A percentile compares a stretch with the other conserved stretches of the same genome.
These are phyloP conservation scores for Amyelois transitella DNA, from an alignment of 1,140 invertebrate species.

Conservation along the genomic window DNA sequence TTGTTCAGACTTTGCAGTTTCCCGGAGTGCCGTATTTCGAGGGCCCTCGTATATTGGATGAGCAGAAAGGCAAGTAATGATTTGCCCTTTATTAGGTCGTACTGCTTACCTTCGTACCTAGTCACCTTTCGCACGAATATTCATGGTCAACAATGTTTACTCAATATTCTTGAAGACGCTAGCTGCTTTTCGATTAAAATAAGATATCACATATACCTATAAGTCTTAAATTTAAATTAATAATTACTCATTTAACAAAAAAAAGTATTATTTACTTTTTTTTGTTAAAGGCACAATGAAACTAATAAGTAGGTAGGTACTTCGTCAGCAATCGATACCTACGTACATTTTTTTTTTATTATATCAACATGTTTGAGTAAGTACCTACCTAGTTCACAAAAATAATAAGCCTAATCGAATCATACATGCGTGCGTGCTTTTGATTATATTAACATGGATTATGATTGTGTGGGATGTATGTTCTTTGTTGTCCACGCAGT, in stretches of 20 bases:
- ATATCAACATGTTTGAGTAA: too few relatives aligned
- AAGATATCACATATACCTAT: too few relatives aligned
- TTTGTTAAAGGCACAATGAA: too few relatives aligned
- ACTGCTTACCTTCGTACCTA: too few relatives aligned
- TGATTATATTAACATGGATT: slow-evolving; percentile 7
- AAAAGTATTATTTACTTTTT: too few relatives aligned
- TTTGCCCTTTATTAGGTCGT: slow-evolving; percentile 53
- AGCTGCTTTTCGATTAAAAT: not conserved
- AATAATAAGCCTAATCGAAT: too few relatives aligned
- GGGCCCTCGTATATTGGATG: slow-evolving; percentile 66
- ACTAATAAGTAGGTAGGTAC: not conserved
- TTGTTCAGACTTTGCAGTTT: slow-evolving; percentile 42
- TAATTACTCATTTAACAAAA: too few relatives aligned
- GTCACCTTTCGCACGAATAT: slow-evolving; percentile 36
- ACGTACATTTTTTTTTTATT: too few relatives aligned
- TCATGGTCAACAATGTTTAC: slow-evolving; percentile 38
- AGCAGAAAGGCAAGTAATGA: slow-evolving; percentile 68
- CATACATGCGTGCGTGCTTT: slow-evolving; percentile 6
- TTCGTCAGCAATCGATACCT: not conserved
- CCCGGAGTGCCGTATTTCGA: slow-evolving; percentile 50
- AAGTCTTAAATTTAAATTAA: too few relatives aligned
- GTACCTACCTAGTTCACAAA: too few relatives aligned
- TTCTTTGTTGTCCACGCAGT: slow-evolving; percentile 58
- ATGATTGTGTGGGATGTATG: slow-evolving; percentile 24
- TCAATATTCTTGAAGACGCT: slow-evolving; percentile 11